Percentiles rank a stretch among this genome's conserved stretches.
Conservation (phyloP, 2,888 invertebrate genomes). For the Agrypnus murinus region DNA sequence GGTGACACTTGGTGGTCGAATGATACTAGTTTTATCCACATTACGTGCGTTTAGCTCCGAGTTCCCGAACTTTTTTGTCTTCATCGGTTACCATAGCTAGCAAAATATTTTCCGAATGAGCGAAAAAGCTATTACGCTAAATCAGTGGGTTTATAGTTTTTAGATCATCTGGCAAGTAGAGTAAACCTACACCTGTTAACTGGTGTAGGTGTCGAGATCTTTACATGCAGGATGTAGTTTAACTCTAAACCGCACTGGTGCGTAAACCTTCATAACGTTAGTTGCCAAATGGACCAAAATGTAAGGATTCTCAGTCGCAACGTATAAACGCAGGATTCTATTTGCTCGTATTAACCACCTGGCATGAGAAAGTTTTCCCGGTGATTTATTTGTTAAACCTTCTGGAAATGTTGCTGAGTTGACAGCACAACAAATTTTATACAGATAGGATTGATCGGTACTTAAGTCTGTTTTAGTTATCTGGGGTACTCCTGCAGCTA, state of each 20-base stretch:
- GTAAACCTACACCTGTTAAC: neutral
- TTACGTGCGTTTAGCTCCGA: neutral
- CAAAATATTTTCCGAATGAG: slow-evolving; percentile 19
- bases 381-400: slow-evolving; percentile 25
- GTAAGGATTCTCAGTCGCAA: too few relatives aligned
- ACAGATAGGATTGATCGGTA: slow-evolving; percentile 12
- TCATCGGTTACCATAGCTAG: neutral
- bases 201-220: slow-evolving; percentile 10
- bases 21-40: neutral
- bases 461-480: slow-evolving; percentile 12
- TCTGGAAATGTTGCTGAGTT: neutral
- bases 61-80: neutral
- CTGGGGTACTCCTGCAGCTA: slow-evolving; percentile 10
- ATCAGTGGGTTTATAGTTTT: neutral
- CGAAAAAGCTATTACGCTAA: slow-evolving; percentile 23
- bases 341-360: too few relatives aligned
- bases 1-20: neutral
- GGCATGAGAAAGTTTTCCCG: too few relatives aligned
- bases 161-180: slow-evolving; percentile 9
- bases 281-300: slow-evolving; percentile 39
- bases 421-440: slow-evolving; percentile 16
- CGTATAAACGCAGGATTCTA: too few relatives aligned
- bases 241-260: slow-evolving; percentile 54
- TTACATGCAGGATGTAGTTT: slow-evolving; percentile 25
- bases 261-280: slow-evolving; percentile 52